Evolutionary conservation across 2,113 vertebrate species (phyloP).

Genomic region (Coracopsis vasa): DNA sequence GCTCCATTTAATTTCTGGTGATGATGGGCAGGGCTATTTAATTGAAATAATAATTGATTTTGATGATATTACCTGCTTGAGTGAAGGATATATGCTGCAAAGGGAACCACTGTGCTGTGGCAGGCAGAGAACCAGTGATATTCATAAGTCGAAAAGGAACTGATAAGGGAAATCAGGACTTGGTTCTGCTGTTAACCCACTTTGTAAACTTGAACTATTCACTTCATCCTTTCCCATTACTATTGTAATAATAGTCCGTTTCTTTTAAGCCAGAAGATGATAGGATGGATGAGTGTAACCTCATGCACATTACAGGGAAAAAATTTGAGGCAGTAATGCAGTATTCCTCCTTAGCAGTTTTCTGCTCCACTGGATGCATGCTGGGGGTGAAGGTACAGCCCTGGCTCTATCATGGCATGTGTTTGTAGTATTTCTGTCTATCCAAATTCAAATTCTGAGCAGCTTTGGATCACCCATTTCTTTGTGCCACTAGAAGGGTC

Average conservation of each 20-base stretch:
- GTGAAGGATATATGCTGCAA: not conserved
- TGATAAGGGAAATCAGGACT: not conserved
- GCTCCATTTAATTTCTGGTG: slow-evolving; percentile 10
- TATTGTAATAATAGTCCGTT: not conserved
- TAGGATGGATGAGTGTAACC: not conserved
- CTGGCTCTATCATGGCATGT: not conserved
- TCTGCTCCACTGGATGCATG: not conserved
- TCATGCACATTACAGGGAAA: not conserved
- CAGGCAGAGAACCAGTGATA: not conserved
- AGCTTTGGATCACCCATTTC: not conserved
- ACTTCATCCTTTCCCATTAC: not conserved
- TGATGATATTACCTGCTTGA: slow-evolving; percentile 20
- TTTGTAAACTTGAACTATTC: not conserved
- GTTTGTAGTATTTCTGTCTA: not conserved
- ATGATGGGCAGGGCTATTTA: slow-evolving; percentile 20
- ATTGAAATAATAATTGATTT: slow-evolving; percentile 34
- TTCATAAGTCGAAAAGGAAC: not conserved
- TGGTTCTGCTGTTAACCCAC: not conserved
- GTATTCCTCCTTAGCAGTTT: not conserved
- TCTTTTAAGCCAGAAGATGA: not conserved
- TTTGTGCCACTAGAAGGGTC: not conserved
- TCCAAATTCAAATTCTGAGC: not conserved
- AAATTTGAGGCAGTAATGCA: accelerated
- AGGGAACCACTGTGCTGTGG: not conserved
- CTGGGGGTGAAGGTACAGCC: not conserved